Conservation (phyloP, 2,888 invertebrate species). For the Tachina fera region DNA sequence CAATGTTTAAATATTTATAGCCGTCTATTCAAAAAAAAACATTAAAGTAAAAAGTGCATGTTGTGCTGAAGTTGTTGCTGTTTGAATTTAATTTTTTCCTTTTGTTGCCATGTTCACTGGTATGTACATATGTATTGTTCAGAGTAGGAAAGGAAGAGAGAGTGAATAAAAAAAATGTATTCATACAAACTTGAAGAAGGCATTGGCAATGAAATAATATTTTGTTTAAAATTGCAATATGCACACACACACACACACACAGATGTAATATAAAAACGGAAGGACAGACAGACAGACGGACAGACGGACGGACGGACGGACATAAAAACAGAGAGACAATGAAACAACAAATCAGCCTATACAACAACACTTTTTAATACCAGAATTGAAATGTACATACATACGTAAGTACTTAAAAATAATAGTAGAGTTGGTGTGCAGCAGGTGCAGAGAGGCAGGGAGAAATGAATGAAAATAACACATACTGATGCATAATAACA, state of each 20-base stretch:
- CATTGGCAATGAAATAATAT: conserved; percentile 71
- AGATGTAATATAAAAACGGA: not conserved
- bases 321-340: conserved; percentile 31
- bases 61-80: conserved; percentile 40
- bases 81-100: conserved; percentile 44
- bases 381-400: conserved; percentile 11
- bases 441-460: not conserved
- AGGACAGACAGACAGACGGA: no score
- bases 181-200: conserved; percentile 48
- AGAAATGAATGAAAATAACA: not conserved
- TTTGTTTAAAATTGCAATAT: conserved; percentile 56
- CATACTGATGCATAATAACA: conserved; percentile 4
- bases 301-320: not conserved
- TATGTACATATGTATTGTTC: conserved; percentile 23
- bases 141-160: conserved; percentile 30
- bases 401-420: conserved; percentile 2
- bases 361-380: conserved; percentile 37
- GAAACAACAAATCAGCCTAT: conserved; percentile 54
- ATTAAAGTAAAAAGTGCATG: conserved; percentile 25
- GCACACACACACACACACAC: conserved; percentile 46
- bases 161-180: conserved; percentile 10
- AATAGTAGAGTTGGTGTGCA: not conserved
- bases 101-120: conserved; percentile 46
- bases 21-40: conserved; percentile 28
- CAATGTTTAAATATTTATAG: conserved; percentile 51